Base-by-base conservation (phyloP, 2,797 vertebrate species). In the Adrianichthys oophorus region DNA sequence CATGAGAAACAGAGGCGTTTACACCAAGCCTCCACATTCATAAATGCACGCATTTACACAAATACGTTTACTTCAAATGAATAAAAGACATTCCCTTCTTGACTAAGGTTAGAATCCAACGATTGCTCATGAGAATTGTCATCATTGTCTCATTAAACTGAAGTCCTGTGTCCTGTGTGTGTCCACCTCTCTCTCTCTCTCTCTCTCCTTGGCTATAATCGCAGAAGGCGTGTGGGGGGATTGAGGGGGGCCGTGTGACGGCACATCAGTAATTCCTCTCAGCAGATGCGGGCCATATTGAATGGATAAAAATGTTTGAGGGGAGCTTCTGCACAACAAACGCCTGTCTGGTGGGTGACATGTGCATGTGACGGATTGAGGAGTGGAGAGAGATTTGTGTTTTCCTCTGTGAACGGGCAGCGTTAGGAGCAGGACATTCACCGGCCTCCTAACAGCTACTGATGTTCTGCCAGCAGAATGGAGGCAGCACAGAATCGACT, bases 271-370 rank as follows among this genome's bases (percentile, higher is more conserved):
- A 88, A 91, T 86, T 87, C 78, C 74, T 80, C 61, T 43, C 32
- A 71, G 83, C 85, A 87, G 82, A 89, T 85, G 82, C 72, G 70
- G 76, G 65, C 76, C 85, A 86, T 85, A 90, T 89, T 90, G 57
- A 49, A 76, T 70, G 86, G 87, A 91, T 90, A 88, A 92, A 89
- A 82, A 89, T 86, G 84, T 84, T 87, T 84, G 84, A 71, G 62
- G 85, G 87, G 85, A 88, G 75, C 78, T 71, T 62, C 61, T 50
- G 8, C 73, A 75, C 65, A 80, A 76, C 61, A 74, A 79, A 72
- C 69, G 77, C 46, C 64, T 76, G 65, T 55, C 49, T 59, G 42
- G 41, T n/a, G 56, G 65, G 59, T 59, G 43, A 18, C 5, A 1
- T 7, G 24, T 56, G 45, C 15, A 29, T 48, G 48, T 37, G 42